These are phyloP conservation scores for Drosophila mayaguana DNA, from an alignment of 2,888 invertebrate species.

Conservation along the genomic window DNA sequence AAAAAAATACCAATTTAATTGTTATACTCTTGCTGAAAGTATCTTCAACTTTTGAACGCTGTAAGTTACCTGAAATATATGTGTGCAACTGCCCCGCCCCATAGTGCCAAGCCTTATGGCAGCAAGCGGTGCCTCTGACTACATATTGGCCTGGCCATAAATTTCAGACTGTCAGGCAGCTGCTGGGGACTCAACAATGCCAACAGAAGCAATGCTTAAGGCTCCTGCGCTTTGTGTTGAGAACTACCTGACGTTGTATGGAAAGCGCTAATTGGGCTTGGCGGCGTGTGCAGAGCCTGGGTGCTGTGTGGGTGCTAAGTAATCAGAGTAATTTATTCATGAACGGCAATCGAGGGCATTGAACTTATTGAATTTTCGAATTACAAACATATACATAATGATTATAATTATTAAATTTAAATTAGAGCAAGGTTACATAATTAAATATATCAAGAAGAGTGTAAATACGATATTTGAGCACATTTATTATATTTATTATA, in stretches of 20 bases:
- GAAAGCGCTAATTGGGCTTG: slow-evolving; percentile 54
- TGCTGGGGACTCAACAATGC: slow-evolving; percentile 31
- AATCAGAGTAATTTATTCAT: slow-evolving; percentile 56
- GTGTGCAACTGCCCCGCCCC: background rate
- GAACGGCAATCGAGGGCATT: slow-evolving; percentile 37
- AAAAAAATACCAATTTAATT: too few relatives aligned
- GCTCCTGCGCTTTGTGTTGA: slow-evolving; percentile 22
- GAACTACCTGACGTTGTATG: slow-evolving; percentile 57
- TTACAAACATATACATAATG: background rate
- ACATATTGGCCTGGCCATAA: slow-evolving; percentile 68
- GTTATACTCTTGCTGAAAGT: too few relatives aligned
- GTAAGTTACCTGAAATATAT: too few relatives aligned
- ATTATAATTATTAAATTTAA: too few relatives aligned
- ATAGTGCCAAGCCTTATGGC: background rate
- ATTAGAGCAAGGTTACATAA: too few relatives aligned
- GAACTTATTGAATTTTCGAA: slow-evolving; percentile 43
- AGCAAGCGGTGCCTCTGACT: slow-evolving; percentile 41
- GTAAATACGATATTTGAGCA: too few relatives aligned
- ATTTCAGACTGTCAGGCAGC: slow-evolving; percentile 68
- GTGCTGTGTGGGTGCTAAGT: slow-evolving; percentile 36
- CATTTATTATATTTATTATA: background rate
- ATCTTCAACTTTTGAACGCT: too few relatives aligned
- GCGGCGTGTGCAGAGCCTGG: background rate
- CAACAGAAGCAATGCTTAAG: slow-evolving; percentile 22
- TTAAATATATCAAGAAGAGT: background rate